Percentiles rank a stretch among this genome's conserved stretches.
Evolutionary conservation across 2,888 invertebrate species (phyloP).

Genomic region (Megamerina dolium): DNA sequence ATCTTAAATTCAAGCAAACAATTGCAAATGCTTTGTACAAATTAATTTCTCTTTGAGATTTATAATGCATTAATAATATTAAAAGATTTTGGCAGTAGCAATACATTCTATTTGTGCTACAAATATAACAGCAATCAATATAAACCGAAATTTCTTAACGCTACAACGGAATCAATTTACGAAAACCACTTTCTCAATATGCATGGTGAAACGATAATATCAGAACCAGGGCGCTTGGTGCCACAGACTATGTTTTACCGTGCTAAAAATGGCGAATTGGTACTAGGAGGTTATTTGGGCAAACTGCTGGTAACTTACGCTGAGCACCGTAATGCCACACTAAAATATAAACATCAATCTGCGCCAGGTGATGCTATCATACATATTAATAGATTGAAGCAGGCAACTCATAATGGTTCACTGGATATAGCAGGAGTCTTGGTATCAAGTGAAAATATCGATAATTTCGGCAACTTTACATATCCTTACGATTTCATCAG

Average conservation of each 20-base stretch:
- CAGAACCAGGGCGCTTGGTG: constrained; percentile 25
- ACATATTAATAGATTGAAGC: neutral
- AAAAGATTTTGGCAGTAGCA: constrained; percentile 1
- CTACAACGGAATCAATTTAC: neutral
- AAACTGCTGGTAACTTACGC: constrained; percentile 25
- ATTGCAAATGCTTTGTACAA: neutral
- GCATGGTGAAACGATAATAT: constrained; percentile 15
- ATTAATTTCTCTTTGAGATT: constrained; percentile 1
- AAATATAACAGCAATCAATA: constrained; percentile 1
- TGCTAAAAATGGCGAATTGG: constrained; percentile 10
- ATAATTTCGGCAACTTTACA: neutral
- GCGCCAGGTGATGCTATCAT: neutral
- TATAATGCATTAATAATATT: constrained; percentile 5
- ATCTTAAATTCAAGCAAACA: too few relatives aligned
- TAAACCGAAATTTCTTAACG: neutral
- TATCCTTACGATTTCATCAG: neutral
- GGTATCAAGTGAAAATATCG: neutral
- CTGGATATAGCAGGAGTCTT: constrained; percentile 13
- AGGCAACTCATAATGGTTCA: constrained; percentile 5
- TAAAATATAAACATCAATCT: constrained; percentile 4
- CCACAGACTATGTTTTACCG: constrained; percentile 28
- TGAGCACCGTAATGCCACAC: constrained; percentile 24
- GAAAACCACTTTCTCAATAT: constrained; percentile 8
- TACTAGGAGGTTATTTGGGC: constrained; percentile 26
- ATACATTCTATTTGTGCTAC: constrained; percentile 4